Evolutionary conservation across 2,797 vertebrate species (phyloP), one percentile per base, ranked within the genome.

Genomic region (Gymnothorax javanicus): DNA sequence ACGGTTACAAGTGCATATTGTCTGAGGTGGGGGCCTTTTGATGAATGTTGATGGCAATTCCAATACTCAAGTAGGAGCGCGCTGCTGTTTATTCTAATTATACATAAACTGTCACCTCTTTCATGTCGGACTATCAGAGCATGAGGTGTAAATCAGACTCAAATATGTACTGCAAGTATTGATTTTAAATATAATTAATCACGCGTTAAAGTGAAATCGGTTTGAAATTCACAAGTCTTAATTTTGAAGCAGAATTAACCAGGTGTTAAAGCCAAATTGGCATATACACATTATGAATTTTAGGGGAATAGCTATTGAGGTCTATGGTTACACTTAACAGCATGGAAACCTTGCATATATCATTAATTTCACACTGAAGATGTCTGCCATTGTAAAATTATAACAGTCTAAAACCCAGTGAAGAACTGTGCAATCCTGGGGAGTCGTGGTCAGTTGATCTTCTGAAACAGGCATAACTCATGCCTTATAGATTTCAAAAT

Each of bases 111-210:
- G n/a, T 33, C 64, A 87, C 67, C 64, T 73, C 82, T 83, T 87
- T 67, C 57, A 13, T 27, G 82, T 43, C 58, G 33, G 12, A 62
- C 3, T 84, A 62, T 84, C 25, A 13, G 83, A 8, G 15, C 33
- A 50, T 64, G 83, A 13, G 43, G 23, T 84, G 83, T 84, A 43
- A 84, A 50, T 84, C n/a, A 71, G 64, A 50, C 75, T 86, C 85
- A 86, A 67, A 52, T 50, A 50, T 50, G 7, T 79, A 50, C 75
- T 86, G 85, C 58, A 86, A 81, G 43, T 86, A 60, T 82, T 77
- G 8, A 25, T 33, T 81, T 86, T 43, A 62, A 86, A 79, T 59
- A 11, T 43, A 60, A 81, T 82, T 64, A 79, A 79, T 79, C 75
- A 79, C 20, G 50, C 7, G 50, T 23, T 79, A 83, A 83, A 77